Conservation (phyloP, 2,888 invertebrate genomes). For the Drosophila paranaensis region DNA sequence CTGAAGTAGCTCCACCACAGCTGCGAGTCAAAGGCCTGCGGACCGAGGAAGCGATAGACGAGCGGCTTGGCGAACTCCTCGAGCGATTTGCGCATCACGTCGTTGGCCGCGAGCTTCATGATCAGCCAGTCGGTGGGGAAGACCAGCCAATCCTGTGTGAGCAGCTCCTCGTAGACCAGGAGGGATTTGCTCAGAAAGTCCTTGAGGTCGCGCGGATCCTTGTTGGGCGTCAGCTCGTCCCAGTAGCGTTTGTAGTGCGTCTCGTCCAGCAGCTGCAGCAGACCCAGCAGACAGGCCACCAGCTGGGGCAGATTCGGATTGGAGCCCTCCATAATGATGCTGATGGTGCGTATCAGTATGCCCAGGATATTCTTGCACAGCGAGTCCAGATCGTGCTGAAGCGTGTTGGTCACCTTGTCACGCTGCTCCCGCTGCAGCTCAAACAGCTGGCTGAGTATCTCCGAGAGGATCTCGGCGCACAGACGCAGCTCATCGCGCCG, state of each 20-base stretch:
- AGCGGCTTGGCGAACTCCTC: conserved; percentile 95
- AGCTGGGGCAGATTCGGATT: conserved; percentile 89
- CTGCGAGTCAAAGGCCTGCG: conserved; percentile 91
- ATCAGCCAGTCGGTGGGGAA: conserved; percentile 96
- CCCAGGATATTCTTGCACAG: conserved; percentile 92
- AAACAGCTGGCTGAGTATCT: conserved; percentile 88
- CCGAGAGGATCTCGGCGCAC: conserved; percentile 94
- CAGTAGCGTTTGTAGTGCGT: conserved; percentile 94
- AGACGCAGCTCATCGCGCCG: conserved; percentile 92
- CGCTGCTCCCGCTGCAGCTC: conserved; percentile 86
- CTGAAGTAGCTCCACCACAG: conserved; percentile 92
- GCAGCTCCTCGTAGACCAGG: conserved; percentile 85
- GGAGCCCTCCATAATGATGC: conserved; percentile 92
- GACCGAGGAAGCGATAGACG: conserved; percentile 92
- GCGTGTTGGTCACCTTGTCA: conserved; percentile 85
- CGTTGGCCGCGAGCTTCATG: conserved; percentile 94
- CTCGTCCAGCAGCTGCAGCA: conserved; percentile 94
- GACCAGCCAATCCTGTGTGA: conserved; percentile 84
- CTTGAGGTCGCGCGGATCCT: conserved; percentile 92
- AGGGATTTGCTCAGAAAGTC: conserved; percentile 94
- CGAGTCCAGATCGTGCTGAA: conserved; percentile 92
- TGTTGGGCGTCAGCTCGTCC: conserved; percentile 89
- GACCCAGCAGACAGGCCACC: conserved; percentile 93
- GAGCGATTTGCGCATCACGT: conserved; percentile 92
- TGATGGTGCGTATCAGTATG: conserved; percentile 93